phyloP scores from a whole-genome alignment of 2,113 vertebrate genomes.

The Pseudorasbora parva region DNA sequence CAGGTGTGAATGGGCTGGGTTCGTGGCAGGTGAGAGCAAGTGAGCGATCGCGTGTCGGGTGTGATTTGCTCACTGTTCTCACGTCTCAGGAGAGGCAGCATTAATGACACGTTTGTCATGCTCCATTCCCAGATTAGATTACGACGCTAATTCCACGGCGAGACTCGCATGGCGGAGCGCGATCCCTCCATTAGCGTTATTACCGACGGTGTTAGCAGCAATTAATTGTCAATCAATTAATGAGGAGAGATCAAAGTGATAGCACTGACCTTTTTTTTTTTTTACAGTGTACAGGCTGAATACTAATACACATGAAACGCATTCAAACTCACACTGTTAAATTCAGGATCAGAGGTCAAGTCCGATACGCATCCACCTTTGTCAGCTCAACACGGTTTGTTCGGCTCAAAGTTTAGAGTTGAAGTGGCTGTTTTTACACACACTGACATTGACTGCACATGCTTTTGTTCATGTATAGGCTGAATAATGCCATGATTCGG shows the following conservation, averaged over 20 bases:
- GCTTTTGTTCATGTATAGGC: neutral
- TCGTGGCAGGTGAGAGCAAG: constrained; percentile 40
- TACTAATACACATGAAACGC: neutral
- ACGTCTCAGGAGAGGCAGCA: constrained; percentile 63
- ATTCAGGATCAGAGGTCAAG: neutral
- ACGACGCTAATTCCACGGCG: constrained; percentile 66
- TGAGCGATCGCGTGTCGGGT: neutral
- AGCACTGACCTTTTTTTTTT: constrained; percentile 4
- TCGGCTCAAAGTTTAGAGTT: neutral
- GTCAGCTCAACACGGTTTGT: neutral
- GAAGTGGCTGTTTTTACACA: neutral
- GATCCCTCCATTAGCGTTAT: constrained; percentile 69
- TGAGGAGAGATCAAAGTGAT: constrained; percentile 61
- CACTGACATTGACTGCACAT: no score
- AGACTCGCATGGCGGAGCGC: constrained; percentile 66
- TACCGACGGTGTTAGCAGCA: constrained; percentile 49
- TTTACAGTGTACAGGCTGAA: neutral
- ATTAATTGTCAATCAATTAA: constrained; percentile 66
- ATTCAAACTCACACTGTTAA: neutral
- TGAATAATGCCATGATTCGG: neutral
- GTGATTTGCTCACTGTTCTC: constrained; percentile 65
- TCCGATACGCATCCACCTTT: neutral
- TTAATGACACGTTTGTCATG: constrained; percentile 73
- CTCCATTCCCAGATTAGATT: constrained; percentile 72
- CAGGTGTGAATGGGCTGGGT: constrained; percentile 15